Conservation (phyloP, 2,888 invertebrate species). For the Volucella zonaria region DNA sequence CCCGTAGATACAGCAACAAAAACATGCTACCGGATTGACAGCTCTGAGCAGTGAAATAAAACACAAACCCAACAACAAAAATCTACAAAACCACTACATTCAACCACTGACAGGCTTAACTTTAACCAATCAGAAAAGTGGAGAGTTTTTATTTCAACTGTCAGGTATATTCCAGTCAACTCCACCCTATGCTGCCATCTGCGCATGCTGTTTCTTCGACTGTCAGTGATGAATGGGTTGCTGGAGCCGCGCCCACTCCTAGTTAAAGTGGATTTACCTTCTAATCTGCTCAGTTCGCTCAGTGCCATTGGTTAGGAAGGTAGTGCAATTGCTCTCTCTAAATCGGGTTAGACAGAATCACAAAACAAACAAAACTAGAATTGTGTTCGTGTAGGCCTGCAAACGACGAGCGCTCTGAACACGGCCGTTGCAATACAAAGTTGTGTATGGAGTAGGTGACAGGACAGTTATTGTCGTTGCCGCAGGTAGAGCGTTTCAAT, state of each 20-base stretch:
- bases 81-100: conserved; percentile 48
- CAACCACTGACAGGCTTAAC: neutral
- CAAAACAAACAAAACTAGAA: conserved; percentile 26
- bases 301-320: conserved; percentile 82
- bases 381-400: conserved; percentile 30
- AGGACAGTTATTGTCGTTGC: conserved; percentile 43
- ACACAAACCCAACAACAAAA: neutral
- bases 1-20: conserved; percentile 54
- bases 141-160: conserved; percentile 76
- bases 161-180: conserved; percentile 67
- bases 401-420: conserved; percentile 5
- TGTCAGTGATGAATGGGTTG: conserved; percentile 77
- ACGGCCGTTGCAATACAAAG: neutral
- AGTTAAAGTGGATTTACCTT: conserved; percentile 52
- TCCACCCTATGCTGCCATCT: conserved; percentile 76
- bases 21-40: conserved; percentile 64
- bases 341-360: conserved; percentile 53
- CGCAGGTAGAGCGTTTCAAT: conserved; percentile 61
- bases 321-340: conserved; percentile 73
- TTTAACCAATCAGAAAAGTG: conserved; percentile 78
- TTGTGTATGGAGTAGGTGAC: conserved; percentile 34
- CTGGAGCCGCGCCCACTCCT: conserved; percentile 62
- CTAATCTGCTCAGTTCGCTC: conserved; percentile 79
- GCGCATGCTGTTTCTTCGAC: conserved; percentile 77
- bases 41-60: conserved; percentile 55